These are phyloP conservation scores for Allygus modestus DNA, from an alignment of 2,888 invertebrate genomes.

Conservation along the genomic window DNA sequence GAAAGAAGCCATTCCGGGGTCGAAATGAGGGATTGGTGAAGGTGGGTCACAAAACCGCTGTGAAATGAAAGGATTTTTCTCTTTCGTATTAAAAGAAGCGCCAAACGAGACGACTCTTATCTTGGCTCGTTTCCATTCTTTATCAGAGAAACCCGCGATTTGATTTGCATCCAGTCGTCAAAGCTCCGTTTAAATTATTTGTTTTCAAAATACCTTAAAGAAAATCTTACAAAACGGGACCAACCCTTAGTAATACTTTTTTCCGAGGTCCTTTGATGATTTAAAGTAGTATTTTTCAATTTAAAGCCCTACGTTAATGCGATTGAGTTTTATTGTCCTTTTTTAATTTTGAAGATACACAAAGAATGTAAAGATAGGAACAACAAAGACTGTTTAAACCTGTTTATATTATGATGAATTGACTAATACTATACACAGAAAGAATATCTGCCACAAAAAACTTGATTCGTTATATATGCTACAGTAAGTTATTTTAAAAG, in stretches of 20 bases:
- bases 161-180: constrained; percentile 41
- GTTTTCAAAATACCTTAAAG: constrained; percentile 57
- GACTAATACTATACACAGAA: no score
- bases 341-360: no score
- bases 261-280: not conserved
- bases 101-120: constrained; percentile 52
- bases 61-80: constrained; percentile 56
- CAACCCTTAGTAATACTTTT: not conserved
- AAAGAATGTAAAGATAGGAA: no score
- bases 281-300: not conserved
- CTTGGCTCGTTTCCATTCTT: constrained; percentile 56
- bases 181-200: constrained; percentile 60
- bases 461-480: no score
- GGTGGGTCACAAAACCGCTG: constrained; percentile 55
- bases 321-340: no score
- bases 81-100: constrained; percentile 54
- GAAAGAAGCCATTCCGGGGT: constrained; percentile 54
- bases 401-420: no score
- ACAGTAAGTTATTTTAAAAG: no score
- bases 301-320: no score
- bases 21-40: constrained; percentile 52
- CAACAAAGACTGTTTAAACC: no score
- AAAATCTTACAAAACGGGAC: constrained; percentile 20
- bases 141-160: constrained; percentile 20
- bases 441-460: no score